Conservation (phyloP, 2,113 vertebrate species). For the Scomber japonicus region DNA sequence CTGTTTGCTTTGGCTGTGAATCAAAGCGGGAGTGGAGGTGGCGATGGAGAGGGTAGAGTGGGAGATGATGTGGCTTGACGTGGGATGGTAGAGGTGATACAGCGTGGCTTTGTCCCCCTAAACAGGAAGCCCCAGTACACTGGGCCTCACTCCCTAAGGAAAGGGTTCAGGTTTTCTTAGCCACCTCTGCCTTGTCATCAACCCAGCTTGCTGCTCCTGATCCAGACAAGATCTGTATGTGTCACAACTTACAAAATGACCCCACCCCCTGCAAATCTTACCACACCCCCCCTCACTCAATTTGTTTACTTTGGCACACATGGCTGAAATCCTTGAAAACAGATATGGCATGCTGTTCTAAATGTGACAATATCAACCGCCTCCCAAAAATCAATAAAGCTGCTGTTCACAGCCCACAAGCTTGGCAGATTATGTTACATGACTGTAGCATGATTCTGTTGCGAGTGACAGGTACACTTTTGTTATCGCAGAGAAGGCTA, state of each 20-base stretch:
- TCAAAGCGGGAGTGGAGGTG: slow-evolving; percentile 81
- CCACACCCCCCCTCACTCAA: neutral
- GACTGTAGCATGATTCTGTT: slow-evolving; percentile 36
- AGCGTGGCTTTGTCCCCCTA: slow-evolving; percentile 66
- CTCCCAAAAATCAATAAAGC: slow-evolving; percentile 66
- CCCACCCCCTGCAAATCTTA: slow-evolving; percentile 17
- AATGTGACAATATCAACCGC: slow-evolving; percentile 72
- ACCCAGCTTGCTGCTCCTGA: slow-evolving; percentile 54
- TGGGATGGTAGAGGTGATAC: slow-evolving; percentile 75
- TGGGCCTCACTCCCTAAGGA: slow-evolving; percentile 55
- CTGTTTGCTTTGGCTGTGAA: slow-evolving; percentile 88
- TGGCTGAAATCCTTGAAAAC: slow-evolving; percentile 51
- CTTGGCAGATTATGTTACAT: slow-evolving; percentile 50
- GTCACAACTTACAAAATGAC: slow-evolving; percentile 42
- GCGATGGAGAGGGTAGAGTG: slow-evolving; percentile 66
- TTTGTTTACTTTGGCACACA: slow-evolving; percentile 65
- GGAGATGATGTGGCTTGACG: slow-evolving; percentile 68
- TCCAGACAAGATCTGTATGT: slow-evolving; percentile 73
- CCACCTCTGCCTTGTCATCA: slow-evolving; percentile 77
- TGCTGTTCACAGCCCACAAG: slow-evolving; percentile 62
- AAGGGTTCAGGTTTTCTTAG: slow-evolving; percentile 65
- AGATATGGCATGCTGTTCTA: slow-evolving; percentile 51
- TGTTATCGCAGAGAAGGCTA: slow-evolving; percentile 56
- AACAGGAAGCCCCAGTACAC: slow-evolving; percentile 69
- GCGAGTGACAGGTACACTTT: slow-evolving; percentile 63